phyloP scores from a whole-genome alignment of 1,140 invertebrate genomes.

The Musca vetustissima region DNA sequence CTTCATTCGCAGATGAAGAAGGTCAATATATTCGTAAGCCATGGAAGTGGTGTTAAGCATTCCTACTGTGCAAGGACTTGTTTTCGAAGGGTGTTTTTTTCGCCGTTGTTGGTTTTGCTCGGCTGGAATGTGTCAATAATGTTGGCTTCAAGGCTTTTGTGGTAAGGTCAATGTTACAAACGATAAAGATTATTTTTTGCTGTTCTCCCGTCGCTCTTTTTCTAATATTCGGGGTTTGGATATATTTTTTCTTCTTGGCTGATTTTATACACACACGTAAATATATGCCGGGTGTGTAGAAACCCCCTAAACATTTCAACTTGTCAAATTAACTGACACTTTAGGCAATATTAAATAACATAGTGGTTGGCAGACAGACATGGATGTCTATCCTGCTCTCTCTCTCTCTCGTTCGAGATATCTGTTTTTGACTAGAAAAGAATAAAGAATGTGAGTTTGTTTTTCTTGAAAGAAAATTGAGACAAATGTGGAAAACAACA shows the following conservation, averaged over 20 bases:
- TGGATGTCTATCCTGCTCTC: too few relatives aligned
- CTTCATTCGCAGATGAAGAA: too few relatives aligned
- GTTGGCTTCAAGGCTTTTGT: slow-evolving; percentile 17
- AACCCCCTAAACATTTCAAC: slow-evolving; percentile 11
- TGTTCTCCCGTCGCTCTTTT: background rate
- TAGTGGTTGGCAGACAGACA: too few relatives aligned
- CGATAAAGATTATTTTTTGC: background rate
- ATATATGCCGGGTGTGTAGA: too few relatives aligned
- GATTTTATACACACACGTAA: too few relatives aligned
- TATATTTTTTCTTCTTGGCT: background rate
- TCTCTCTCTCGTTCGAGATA: too few relatives aligned
- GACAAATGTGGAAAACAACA: too few relatives aligned
- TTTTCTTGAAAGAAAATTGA: too few relatives aligned
- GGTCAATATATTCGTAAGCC: too few relatives aligned
- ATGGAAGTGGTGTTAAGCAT: too few relatives aligned
- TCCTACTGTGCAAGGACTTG: background rate
- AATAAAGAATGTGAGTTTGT: too few relatives aligned
- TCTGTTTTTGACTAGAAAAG: too few relatives aligned
- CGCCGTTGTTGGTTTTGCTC: background rate
- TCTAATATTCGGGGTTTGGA: background rate
- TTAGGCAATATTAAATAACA: slow-evolving; percentile 11
- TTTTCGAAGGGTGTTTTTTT: background rate
- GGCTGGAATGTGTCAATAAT: slow-evolving; percentile 20
- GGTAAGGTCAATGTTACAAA: slow-evolving; percentile 15
- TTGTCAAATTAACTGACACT: slow-evolving; percentile 22